Base-by-base conservation (phyloP, 2,113 vertebrate species). In the Microcebus murinus region DNA sequence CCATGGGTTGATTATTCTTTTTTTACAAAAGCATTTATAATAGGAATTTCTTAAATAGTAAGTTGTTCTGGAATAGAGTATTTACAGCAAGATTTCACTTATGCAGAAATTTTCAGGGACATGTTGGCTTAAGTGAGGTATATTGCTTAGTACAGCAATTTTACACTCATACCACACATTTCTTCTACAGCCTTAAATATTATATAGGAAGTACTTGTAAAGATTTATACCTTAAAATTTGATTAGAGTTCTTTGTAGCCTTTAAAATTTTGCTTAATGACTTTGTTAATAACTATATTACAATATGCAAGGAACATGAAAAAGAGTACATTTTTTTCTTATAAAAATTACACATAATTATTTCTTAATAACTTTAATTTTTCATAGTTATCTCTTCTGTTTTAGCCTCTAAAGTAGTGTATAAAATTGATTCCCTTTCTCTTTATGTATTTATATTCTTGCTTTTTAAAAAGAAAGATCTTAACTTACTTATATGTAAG, bases 211-310 rank as follows among this genome's bases (percentile, higher is more conserved):
- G 20, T 12, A n/a, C 68, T 96, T 65, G 12, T 63, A 57, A 63
- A 82, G 61, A 27, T 96, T 96, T 83, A 61, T 91, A 45, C 92
- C 21, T 25, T 94, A 17, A 92, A 95, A 86, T 91, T 70, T 79
- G 36, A 82, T 94, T 68, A 84, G 81, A 91, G 80, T 87, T 92
- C 36, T 79, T 95, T 91, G 59, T 59, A 92, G 39, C 39, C 63
- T 39, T 96, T 94, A 71, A 97, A 92, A 52, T 82, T 96, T 96
- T 92, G 59, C 3, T 65, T 94, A 88, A 91, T 93, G 68, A 81
- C 57, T 83, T 87, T 50, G 61, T 70, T 88, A 97, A 87, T 96
- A 96, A 86, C 61, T 85, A 3, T 81, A n/a, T 90, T 88, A 94
- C 34, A 94, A 4, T 88, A 80, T 95, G 25, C 34, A 95, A 52